Evolutionary conservation across 2,113 vertebrate genomes (phyloP), one percentile per base, ranked within the genome.

Genomic region (Pithys albifrons): DNA sequence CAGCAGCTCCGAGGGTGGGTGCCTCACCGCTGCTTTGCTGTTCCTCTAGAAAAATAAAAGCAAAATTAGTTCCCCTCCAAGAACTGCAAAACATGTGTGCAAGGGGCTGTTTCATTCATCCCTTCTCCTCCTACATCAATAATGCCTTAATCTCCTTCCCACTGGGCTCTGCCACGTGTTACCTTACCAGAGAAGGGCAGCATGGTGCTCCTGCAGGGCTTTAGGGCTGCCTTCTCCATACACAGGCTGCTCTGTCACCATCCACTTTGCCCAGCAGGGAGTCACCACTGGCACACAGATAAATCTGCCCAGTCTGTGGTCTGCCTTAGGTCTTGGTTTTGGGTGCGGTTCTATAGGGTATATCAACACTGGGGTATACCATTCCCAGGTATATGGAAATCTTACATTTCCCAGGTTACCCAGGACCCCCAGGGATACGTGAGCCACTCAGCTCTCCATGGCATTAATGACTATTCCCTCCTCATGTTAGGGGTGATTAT

Each of bases 51-150:
- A 62, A 92, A 97, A 93, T 80, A 75, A 96, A 88, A 88, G 77
- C 62, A 88, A 96, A 93, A 97, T 96, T 96, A 89, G 37, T 64
- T 92, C 48, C 95, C 69, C 46, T 45, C 62, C 61, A 94, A 79
- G 85, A 90, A n/a, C 69, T 59, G 85, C 55, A 76, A 91, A 94
- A 59, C 67, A 93, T 51, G 46, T 14, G 1, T 70, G 82, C 80
- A 70, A 88, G 93, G 58, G 72, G 59, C 83, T 94, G 57, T 59
- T 93, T 93, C 7, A 2, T 77, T 94, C 88, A 82, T 86, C 14
- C n/a, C 43, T 89, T 91, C 79, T 89, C 66, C 58, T 65, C 33
- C 51, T 61, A 23, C 83, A 75, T 91, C 94, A 92, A 51, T 80
- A 94, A 84, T 1, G 12, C 52, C 77, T 94, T 90, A 82, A 95